Evolutionary conservation across 92 coral and sea anemone genomes (phyloP).

Genomic region (Chrysogorgia sp.): DNA sequence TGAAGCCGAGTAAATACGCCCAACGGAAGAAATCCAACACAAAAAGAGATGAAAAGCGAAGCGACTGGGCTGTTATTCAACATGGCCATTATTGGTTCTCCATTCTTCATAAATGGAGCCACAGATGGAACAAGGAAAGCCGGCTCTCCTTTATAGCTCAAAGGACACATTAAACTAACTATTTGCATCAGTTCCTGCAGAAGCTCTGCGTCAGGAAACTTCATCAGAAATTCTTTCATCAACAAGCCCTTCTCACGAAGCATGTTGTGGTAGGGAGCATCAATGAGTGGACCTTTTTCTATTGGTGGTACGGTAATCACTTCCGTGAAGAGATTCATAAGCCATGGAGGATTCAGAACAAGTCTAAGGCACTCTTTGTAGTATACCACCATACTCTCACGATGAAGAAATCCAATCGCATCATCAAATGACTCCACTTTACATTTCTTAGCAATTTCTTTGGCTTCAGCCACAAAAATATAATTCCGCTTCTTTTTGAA

Average conservation of each 20-base stretch:
- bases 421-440: conserved; percentile 7
- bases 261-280: not conserved
- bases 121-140: conserved; percentile 21
- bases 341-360: conserved; percentile 61
- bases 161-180: too few relatives aligned
- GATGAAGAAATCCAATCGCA: conserved; percentile 63
- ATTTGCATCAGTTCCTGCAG: conserved; percentile 51
- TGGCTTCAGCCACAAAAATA: too few relatives aligned
- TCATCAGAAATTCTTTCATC: conserved; percentile 1
- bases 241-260: conserved; percentile 37
- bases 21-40: conserved; percentile 38
- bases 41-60: conserved; percentile 51
- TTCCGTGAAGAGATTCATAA: conserved; percentile 49
- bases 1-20: conserved; percentile 59
- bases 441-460: conserved; percentile 18
- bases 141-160: conserved; percentile 3
- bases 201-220: conserved; percentile 44
- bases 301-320: conserved; percentile 68
- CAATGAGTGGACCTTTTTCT: not conserved
- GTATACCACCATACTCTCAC: conserved; percentile 51
- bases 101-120: conserved; percentile 60
- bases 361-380: conserved; percentile 55
- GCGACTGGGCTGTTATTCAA: conserved; percentile 2
- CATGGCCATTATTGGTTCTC: not conserved
- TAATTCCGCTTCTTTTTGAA: too few relatives aligned